Percentiles rank a stretch among this genome's conserved stretches.
Evolutionary conservation across 2,113 vertebrate genomes (phyloP).

Genomic region (Pseudopodoces humilis): DNA sequence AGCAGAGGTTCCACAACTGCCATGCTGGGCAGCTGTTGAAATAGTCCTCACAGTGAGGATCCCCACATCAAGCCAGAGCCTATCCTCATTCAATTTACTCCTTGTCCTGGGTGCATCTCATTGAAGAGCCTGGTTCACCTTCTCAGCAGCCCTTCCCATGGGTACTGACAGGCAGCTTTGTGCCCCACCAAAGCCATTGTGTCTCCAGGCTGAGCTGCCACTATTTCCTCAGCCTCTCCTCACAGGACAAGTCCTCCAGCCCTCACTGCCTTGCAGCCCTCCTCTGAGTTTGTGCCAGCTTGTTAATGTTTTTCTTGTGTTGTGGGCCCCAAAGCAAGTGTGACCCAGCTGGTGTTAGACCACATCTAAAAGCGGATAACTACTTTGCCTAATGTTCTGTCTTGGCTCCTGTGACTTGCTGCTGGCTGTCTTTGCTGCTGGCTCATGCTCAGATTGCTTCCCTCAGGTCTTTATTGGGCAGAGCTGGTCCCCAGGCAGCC

Average conservation of each 20-base stretch:
- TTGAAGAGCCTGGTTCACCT: not conserved
- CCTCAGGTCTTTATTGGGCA: not conserved
- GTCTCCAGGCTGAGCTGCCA: not conserved
- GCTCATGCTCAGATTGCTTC: not conserved
- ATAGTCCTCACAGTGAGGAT: not conserved
- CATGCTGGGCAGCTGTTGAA: not conserved
- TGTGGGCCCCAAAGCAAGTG: not conserved
- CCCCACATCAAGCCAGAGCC: not conserved
- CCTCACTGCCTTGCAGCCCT: not conserved
- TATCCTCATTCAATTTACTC: rapidly evolving
- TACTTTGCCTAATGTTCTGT: not conserved
- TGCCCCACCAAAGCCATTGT: not conserved
- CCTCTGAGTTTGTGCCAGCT: not conserved
- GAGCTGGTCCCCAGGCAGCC: not conserved
- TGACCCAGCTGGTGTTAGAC: not conserved
- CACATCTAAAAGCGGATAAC: not conserved
- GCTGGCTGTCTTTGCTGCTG: not conserved
- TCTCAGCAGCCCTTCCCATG: not conserved
- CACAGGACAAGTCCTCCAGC: not conserved
- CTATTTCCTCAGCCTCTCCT: not conserved
- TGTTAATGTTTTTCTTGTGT: not conserved
- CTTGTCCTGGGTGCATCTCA: not conserved
- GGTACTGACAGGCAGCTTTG: not conserved
- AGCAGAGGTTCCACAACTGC: not conserved
- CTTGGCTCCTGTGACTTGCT: not conserved